These are phyloP conservation scores for Hartigia nigra DNA, from an alignment of 2,888 invertebrate species.

Conservation along the genomic window DNA sequence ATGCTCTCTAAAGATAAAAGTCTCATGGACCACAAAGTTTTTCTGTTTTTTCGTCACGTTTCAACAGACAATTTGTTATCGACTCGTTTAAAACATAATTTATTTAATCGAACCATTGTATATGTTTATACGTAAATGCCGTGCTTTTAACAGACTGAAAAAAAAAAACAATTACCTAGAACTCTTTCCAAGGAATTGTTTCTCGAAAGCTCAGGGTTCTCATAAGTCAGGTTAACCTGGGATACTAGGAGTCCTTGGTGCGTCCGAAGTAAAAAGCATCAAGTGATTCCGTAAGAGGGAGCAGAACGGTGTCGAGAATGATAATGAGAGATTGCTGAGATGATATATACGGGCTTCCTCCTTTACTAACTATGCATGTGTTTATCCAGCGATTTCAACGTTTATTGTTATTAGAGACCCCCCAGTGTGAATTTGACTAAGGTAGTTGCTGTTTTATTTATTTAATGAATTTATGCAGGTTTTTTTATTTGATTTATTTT, in stretches of 20 bases:
- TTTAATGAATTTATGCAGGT: neutral
- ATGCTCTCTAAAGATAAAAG: conserved; percentile 18
- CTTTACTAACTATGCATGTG: conserved; percentile 37
- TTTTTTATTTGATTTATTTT: too few species aligned
- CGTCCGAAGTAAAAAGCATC: conserved; percentile 23
- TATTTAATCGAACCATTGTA: neutral
- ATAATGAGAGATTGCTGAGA: conserved; percentile 58
- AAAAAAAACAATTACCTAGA: neutral
- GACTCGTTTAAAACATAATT: neutral
- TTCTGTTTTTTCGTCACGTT: neutral
- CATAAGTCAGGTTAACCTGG: neutral
- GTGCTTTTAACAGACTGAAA: neutral
- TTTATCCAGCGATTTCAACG: conserved; percentile 20
- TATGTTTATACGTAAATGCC: neutral
- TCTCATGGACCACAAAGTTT: neutral
- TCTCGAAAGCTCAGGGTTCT: neutral
- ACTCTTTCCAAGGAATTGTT: neutral
- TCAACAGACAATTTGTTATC: too few species aligned
- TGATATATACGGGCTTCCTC: conserved; percentile 53
- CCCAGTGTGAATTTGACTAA: neutral
- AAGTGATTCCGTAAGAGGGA: conserved; percentile 40
- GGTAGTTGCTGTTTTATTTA: neutral
- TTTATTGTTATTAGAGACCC: neutral
- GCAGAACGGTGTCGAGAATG: conserved; percentile 53
- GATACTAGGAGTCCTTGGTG: neutral